These are phyloP conservation scores for Prietella phreatophila DNA, from an alignment of 2,113 vertebrate genomes.

Conservation along the genomic window DNA sequence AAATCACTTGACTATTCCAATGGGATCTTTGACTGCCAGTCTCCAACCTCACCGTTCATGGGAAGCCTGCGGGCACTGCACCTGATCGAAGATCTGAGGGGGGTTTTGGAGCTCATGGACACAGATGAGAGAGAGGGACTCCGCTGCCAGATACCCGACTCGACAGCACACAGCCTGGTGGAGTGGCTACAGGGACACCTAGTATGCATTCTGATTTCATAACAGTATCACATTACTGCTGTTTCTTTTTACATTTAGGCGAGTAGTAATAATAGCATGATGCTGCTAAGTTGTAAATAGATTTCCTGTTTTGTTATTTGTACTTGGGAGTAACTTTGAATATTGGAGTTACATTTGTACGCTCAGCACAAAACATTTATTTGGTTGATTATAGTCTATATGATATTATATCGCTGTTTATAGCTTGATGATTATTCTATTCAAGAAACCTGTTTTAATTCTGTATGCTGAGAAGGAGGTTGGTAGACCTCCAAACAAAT, in stretches of 20 bases:
- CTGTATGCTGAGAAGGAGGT: constrained; percentile 17
- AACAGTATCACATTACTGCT: constrained; percentile 23
- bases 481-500: constrained; percentile 61
- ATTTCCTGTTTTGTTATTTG: background rate
- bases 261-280: constrained; percentile 27
- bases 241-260: constrained; percentile 19
- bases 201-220: constrained; percentile 66
- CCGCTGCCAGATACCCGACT: constrained; percentile 89
- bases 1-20: constrained; percentile 93
- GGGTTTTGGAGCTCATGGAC: constrained; percentile 90
- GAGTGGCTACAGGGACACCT: constrained; percentile 92
- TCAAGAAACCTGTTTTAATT: background rate
- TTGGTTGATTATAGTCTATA: background rate
- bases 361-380: background rate
- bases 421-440: background rate
- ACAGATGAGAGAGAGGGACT: constrained; percentile 86
- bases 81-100: constrained; percentile 87
- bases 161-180: constrained; percentile 80
- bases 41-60: constrained; percentile 93
- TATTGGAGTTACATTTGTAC: background rate
- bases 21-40: constrained; percentile 94
- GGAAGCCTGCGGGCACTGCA: constrained; percentile 85
- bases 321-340: background rate
- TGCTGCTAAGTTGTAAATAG: constrained; percentile 38
- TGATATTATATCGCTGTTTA: background rate